Percentiles rank a stretch among this genome's conserved stretches.
Evolutionary conservation across 2,888 invertebrate species (phyloP).

Genomic region (Troilus luridus): DNA sequence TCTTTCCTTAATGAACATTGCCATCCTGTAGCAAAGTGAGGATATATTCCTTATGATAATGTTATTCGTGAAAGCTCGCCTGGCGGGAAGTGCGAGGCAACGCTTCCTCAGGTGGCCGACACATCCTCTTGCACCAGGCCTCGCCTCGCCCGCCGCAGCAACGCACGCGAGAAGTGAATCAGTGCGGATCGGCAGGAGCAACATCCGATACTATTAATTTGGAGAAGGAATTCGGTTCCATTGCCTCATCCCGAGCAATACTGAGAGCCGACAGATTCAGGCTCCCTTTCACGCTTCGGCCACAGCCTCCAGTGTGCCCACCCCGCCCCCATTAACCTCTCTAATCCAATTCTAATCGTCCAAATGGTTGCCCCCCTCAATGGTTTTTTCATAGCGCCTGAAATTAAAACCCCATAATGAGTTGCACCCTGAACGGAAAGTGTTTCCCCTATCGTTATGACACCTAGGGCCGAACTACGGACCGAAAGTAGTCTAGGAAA

Average conservation of each 20-base stretch:
- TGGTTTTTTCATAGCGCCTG: conserved; percentile 17
- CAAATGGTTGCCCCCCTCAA: not conserved
- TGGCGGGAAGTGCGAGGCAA: not conserved
- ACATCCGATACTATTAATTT: conserved; percentile 33
- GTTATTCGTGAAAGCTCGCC: conserved; percentile 31
- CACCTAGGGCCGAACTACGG: not conserved
- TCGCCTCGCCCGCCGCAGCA: not conserved
- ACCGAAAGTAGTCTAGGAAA: not conserved
- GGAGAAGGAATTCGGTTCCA: not conserved
- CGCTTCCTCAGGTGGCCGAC: not conserved
- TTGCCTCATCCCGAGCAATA: not conserved
- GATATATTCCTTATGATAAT: not conserved
- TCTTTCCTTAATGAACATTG: not conserved
- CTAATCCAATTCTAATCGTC: conserved; percentile 6
- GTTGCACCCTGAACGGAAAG: not conserved
- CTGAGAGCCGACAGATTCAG: not conserved
- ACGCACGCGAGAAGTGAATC: not conserved
- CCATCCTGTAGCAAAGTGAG: not conserved
- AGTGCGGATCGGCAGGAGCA: conserved; percentile 30
- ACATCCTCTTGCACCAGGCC: not conserved
- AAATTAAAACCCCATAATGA: conserved; percentile 9
- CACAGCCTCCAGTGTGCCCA: not conserved
- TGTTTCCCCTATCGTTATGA: not conserved
- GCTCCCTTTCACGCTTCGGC: not conserved
- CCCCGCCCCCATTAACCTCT: not conserved